These are phyloP conservation scores for Pomatorhinus ruficollis DNA, from an alignment of 2,113 vertebrate genomes.

Conservation along the genomic window DNA sequence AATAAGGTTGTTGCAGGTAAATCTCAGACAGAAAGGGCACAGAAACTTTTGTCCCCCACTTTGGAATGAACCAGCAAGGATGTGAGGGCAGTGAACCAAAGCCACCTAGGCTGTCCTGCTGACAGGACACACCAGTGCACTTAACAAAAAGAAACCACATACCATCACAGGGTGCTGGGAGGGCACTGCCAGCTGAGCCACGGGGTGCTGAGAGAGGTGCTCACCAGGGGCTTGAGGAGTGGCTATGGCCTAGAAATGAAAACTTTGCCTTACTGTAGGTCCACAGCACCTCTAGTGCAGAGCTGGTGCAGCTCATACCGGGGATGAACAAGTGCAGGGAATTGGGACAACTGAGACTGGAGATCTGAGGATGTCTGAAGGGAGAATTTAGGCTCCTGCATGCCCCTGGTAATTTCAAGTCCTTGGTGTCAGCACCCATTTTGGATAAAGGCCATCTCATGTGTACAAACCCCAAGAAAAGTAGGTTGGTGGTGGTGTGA, in stretches of 20 bases:
- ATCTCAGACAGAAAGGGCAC: not conserved
- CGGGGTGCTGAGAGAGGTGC: slow-evolving; percentile 72
- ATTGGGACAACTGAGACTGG: not conserved
- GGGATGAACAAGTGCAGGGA: not conserved
- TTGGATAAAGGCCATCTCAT: not conserved
- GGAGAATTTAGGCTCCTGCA: not conserved
- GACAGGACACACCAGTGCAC: not conserved
- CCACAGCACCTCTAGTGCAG: not conserved
- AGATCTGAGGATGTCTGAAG: not conserved
- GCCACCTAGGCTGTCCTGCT: not conserved
- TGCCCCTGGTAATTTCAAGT: not conserved
- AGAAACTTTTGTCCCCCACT: not conserved
- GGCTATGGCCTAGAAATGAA: slow-evolving; percentile 74
- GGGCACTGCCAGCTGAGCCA: slow-evolving; percentile 75
- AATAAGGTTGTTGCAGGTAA: not conserved
- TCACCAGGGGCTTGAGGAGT: slow-evolving; percentile 79
- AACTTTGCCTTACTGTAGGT: slow-evolving; percentile 26
- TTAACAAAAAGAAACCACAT: slow-evolving; percentile 30
- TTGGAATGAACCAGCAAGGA: not conserved
- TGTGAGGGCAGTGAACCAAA: not conserved
- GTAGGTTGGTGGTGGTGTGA: rapidly evolving
- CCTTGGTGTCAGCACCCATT: not conserved
- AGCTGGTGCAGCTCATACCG: not conserved
- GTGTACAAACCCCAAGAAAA: not conserved
- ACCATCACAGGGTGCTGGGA: slow-evolving; percentile 82